Evolutionary conservation across 1,140 invertebrate species (phyloP).

Genomic region (Lamellibrachia luymesi): DNA sequence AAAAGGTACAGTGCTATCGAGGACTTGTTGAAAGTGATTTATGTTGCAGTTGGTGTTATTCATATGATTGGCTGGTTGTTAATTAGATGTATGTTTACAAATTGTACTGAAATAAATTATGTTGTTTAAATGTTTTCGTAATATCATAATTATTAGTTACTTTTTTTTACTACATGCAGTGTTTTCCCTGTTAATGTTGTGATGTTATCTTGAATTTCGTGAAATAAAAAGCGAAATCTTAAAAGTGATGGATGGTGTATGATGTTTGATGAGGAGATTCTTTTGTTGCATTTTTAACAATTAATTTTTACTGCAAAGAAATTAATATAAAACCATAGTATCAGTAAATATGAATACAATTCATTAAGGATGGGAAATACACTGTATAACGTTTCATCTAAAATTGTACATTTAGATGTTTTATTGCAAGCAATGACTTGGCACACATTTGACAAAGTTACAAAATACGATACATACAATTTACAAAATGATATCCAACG

Average conservation of each 20-base stretch:
- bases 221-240: not conserved
- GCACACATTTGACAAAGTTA: not conserved
- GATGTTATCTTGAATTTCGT: not conserved
- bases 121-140: not conserved
- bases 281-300: not conserved
- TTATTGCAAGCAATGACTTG: not conserved
- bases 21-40: not conserved
- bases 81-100: not conserved
- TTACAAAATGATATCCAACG: not conserved
- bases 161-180: not conserved
- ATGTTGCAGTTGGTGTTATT: not conserved
- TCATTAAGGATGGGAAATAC: not conserved
- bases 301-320: too few species aligned
- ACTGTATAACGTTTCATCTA: not conserved
- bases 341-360: not conserved
- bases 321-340: too few species aligned
- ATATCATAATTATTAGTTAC: not conserved
- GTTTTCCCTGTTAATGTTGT: not conserved
- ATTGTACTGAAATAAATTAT: not conserved
- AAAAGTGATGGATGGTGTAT: not conserved
- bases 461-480: not conserved
- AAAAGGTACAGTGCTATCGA: not conserved
- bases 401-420: not conserved
- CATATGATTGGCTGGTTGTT: not conserved
- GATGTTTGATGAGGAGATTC: not conserved